Conservation (phyloP, 2,888 invertebrate species). For the Agelastica alni region DNA sequence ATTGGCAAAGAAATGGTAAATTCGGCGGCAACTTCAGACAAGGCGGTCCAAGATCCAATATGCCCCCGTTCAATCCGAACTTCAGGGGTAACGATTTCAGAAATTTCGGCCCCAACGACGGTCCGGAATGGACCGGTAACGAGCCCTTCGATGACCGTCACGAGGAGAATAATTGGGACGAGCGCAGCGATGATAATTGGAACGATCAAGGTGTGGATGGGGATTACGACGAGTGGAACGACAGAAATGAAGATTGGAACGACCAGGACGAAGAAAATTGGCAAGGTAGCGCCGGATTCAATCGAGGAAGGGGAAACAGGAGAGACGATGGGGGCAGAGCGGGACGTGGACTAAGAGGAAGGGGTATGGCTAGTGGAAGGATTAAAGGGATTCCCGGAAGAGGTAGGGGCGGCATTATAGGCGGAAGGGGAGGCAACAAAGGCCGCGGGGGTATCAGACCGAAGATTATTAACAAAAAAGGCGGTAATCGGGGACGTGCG, state of each 20-base stretch:
- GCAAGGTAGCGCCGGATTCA: slow-evolving; percentile 10
- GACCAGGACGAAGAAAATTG: slow-evolving; percentile 20
- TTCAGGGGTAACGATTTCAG: slow-evolving; percentile 24
- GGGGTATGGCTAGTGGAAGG: slow-evolving; percentile 9
- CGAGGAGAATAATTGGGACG: slow-evolving; percentile 15
- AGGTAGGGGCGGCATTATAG: slow-evolving; percentile 27
- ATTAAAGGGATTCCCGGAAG: slow-evolving; percentile 23
- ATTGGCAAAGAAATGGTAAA: slow-evolving; percentile 55
- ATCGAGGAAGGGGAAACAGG: slow-evolving; percentile 10
- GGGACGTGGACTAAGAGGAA: slow-evolving; percentile 2
- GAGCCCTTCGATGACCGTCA: not conserved
- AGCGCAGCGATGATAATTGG: slow-evolving; percentile 19
- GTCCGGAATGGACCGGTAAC: slow-evolving; percentile 7
- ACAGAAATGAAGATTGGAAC: slow-evolving; percentile 11
- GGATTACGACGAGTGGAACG: slow-evolving; percentile 17
- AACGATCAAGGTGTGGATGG: slow-evolving; percentile 1
- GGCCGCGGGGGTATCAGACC: too few species aligned
- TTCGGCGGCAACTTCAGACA: slow-evolving; percentile 37
- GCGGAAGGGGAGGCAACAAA: slow-evolving; percentile 25
- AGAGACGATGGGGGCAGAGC: slow-evolving; percentile 5
- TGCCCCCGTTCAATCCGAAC: slow-evolving; percentile 15
- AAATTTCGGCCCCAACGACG: slow-evolving; percentile 8
- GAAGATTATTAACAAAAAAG: too few species aligned
- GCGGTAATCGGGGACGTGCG: too few species aligned
- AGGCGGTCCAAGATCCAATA: slow-evolving; percentile 12